Percentiles rank a stretch among this genome's conserved stretches.
Conservation (phyloP, 2,888 invertebrate genomes). For the Sphecodes monilicornis region DNA sequence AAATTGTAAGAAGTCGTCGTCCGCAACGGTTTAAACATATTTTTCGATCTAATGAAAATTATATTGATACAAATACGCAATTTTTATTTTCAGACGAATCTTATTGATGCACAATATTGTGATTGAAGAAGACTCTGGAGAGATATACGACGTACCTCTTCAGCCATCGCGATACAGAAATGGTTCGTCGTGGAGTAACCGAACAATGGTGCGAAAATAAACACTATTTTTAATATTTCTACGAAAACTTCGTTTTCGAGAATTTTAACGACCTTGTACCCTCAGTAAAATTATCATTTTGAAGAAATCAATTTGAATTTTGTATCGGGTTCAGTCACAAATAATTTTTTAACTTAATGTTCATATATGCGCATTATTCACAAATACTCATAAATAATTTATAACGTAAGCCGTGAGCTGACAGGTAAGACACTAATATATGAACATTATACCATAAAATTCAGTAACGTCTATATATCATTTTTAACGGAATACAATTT, state of each 20-base stretch:
- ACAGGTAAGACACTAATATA: too few relatives aligned
- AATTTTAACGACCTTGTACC: background rate
- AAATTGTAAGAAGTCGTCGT: too few relatives aligned
- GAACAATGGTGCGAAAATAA: slow-evolving; percentile 81
- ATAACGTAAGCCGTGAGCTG: too few relatives aligned
- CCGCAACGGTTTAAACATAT: background rate
- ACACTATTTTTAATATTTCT: background rate
- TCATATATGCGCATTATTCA: background rate
- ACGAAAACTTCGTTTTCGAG: background rate
- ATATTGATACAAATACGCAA: background rate
- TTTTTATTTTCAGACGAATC: slow-evolving; percentile 74
- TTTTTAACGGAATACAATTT: too few relatives aligned
- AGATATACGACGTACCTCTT: slow-evolving; percentile 79
- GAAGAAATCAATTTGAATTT: background rate
- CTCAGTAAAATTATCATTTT: background rate
- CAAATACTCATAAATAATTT: background rate
- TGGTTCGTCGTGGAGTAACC: slow-evolving; percentile 79
- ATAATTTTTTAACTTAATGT: background rate
- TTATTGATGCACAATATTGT: slow-evolving; percentile 81
- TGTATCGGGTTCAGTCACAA: background rate
- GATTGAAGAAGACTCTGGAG: slow-evolving; percentile 79
- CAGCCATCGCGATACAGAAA: slow-evolving; percentile 78
- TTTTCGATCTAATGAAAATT: background rate
- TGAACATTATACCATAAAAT: background rate
- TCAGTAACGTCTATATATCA: background rate